Base-by-base conservation (phyloP, 2,113 vertebrate genomes). In the Herpetotheres cachinnans region DNA sequence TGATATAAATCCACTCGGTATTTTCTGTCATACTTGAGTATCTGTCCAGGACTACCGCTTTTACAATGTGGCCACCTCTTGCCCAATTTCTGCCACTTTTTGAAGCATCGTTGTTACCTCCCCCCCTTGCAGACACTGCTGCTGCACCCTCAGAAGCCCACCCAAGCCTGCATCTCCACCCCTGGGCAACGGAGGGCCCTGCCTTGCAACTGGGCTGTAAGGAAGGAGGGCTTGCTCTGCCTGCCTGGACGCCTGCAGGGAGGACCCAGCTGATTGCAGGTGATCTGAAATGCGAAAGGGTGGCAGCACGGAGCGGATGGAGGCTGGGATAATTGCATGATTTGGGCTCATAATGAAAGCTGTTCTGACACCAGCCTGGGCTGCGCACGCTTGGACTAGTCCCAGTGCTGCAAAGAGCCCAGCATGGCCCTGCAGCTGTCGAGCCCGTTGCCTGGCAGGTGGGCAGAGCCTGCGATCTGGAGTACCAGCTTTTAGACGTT, bases 331-430 rank as follows among this genome's bases (percentile, higher is more conserved):
- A 96, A 97, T 65, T 86, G 82, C 4, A 7, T 92, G 91, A 92
- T 96, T 93, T 96, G 76, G 83, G 80, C 59, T 74, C 47, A 15
- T n/a, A 44, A 85, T 72, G 91, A 92, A 95, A 96, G 36, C 66
- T 74, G 55, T 69, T 74, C 86, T 22, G 24, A 55, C 3, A 24
- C 89, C 72, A 83, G 84, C 29, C 62, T 71, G 38, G 50, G 66
- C 84, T 13, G 4, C 0, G 1, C 5, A 0, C 3, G 4, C 55
- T 86, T 95, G 91, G 92, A 90, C 22, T 47, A 13, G 5, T 70
- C 89, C 70, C 92, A 95, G 70, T 24, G 54, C 40, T 89, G 87
- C 76, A 82, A 49, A 84, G 65, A 80, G 89, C 72, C 62, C 74
- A 58, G 69, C 20, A 15, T 2, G 1, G n/a, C 30, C n/a, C 66